Evolutionary conservation across 1,140 invertebrate genomes (phyloP), one percentile per base, ranked within the genome.

Genomic region (Penaeus vannamei): DNA sequence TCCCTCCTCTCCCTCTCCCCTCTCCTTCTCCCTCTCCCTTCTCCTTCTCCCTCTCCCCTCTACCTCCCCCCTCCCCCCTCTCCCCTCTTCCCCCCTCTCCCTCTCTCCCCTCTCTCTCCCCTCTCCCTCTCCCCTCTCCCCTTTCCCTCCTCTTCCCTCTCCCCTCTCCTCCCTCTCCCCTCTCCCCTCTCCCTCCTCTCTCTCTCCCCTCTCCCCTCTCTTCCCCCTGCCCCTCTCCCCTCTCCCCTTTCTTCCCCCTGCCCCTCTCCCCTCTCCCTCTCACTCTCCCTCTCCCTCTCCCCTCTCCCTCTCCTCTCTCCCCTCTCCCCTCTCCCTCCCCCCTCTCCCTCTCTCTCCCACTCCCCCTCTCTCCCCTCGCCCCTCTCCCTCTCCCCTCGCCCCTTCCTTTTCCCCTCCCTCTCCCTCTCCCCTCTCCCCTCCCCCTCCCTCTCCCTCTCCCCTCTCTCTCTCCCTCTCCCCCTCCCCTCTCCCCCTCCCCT

Each of bases 361-460:
- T 2, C 17, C 8, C 53, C 17, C 53, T 12, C 1, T 12, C 53
- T 14, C 10, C 53, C 17, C 26, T 12, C 53, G 10, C 10, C 53
- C 53, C 53, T 2, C 17, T 17, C 53, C 17, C 53, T 12, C 1
- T 12, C 53, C 12, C 10, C 53, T 46, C 36, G 42, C 26, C 72
- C 83, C 53, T 53, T 72, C 64, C 59, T 66, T 26, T 60, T 69
- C 83, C 26, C 32, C 53, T 66, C 53, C 62, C n/a, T 23, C n/a
- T 42, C 72, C 62, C 53, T 12, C 53, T 12, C 10, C 53, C 53
- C 53, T 2, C 17, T 17, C 53, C 17, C 53, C 53, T 14, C 1
- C 53, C 12, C 10, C 53, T 12, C 53, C 53, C 53, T 2, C 17
- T 17, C 53, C 17, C 53, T 12, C 1, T 12, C 53, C 12, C 10